phyloP scores from a whole-genome alignment of 2,797 vertebrate genomes.

The Pseudochirops corinnae region DNA sequence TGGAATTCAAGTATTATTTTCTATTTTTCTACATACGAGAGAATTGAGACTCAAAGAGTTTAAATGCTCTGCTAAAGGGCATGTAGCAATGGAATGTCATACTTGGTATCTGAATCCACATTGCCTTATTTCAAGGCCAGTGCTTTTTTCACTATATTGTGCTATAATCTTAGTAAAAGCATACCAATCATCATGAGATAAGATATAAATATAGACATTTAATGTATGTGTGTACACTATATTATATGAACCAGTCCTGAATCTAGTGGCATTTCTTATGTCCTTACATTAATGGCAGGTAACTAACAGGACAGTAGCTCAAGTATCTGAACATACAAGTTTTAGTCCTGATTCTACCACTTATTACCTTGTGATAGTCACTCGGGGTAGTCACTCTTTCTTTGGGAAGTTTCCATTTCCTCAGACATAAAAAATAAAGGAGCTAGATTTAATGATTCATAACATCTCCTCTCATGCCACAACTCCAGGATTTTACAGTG shows the following conservation, averaged over 20 bases:
- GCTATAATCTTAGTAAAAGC: not conserved
- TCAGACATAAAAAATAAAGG: not conserved
- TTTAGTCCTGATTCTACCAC: not conserved
- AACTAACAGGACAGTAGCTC: not conserved
- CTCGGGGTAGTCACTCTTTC: not conserved
- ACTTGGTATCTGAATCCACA: not conserved
- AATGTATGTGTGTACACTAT: not conserved
- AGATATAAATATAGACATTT: not conserved
- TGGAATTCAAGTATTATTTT: not conserved
- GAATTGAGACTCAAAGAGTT: not conserved
- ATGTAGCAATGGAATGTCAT: not conserved
- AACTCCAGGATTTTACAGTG: not conserved
- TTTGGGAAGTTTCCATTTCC: not conserved
- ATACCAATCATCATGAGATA: not conserved
- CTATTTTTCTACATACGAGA: not conserved
- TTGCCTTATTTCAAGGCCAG: not conserved
- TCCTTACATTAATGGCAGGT: not conserved
- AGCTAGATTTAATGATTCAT: not conserved
- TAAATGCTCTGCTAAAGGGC: not conserved
- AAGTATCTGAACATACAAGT: not conserved
- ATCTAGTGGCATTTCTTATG: not conserved
- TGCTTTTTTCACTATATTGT: not conserved
- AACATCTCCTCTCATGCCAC: not conserved
- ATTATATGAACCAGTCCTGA: not conserved
- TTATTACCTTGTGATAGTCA: not conserved